Conservation (phyloP, 2,113 vertebrate species). For the Marmota monax region DNA sequence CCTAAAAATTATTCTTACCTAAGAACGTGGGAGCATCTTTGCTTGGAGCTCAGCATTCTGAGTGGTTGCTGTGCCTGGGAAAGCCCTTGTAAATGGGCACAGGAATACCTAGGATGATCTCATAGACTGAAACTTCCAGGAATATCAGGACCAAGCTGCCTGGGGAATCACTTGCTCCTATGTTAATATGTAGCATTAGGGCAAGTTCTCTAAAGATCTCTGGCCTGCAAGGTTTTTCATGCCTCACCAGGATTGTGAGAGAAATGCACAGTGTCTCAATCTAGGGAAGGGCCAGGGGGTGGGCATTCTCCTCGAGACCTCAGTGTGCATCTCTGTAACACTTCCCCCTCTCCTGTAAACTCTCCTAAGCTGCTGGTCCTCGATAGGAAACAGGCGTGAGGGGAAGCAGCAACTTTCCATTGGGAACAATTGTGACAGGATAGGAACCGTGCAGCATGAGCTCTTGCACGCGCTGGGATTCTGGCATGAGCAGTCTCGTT, state of each 20-base stretch:
- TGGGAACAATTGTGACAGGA: constrained; percentile 89
- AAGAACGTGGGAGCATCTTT: neutral
- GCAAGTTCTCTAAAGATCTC: neutral
- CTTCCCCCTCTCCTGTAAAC: neutral
- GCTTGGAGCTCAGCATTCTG: neutral
- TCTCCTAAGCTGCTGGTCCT: constrained; percentile 93
- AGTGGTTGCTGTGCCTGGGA: neutral
- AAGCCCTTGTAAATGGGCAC: neutral
- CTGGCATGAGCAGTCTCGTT: constrained; percentile 95
- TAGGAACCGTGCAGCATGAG: constrained; percentile 92
- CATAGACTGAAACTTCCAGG: neutral
- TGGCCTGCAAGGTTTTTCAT: neutral
- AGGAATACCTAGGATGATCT: neutral
- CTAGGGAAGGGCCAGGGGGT: neutral
- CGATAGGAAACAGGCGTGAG: constrained; percentile 88
- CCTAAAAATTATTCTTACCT: neutral
- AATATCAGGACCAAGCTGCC: neutral
- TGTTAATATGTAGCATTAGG: neutral
- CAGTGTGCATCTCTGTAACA: neutral
- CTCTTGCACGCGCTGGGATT: constrained; percentile 95
- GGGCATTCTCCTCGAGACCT: neutral
- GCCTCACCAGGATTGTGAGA: neutral
- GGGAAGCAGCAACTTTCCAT: constrained; percentile 93
- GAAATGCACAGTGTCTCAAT: too few species aligned
- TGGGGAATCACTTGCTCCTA: neutral